Base-by-base conservation (phyloP, 2,888 invertebrate genomes). In the Flexamia atlantica region DNA sequence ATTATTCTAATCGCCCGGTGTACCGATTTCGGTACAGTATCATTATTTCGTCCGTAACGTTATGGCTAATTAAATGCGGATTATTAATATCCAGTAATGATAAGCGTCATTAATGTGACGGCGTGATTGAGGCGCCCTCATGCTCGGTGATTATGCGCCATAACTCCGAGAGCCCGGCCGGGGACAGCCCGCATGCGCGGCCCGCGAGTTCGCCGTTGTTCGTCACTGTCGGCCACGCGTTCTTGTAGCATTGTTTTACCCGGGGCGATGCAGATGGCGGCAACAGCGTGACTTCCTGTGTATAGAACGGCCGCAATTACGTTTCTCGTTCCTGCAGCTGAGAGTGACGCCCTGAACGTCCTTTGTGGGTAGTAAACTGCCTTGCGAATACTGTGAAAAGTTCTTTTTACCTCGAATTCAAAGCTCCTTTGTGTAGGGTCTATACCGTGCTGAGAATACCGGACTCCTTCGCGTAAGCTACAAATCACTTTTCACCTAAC, bases 181-280 rank as follows among this genome's bases (percentile, higher is more conserved):
- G 14, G 14, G 7, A 5, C 68, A 60, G 68, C 68, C 36, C 40
- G 70, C 70, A 36, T 70, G 40, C 70, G 32, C 70, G n/a, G 68
- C 32, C 68, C 53, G 53, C 23, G 53, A 20, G 20, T 60, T 60
- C 68, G 30, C 68, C 68, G 32, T 68, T 68, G 68, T 68, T 60
- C 30, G 68, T 32, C n/a, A 20, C 30, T 57, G 57, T 23, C 50
- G 50, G n/a, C 57, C 57, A 57, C 57, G 23, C 57, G 57, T 57
- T 23, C 9, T 23, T 20, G 2, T n/a, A 17, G 57, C 57, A 23
- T 57, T 57, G 57, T 57, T 57, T 57, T 14, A 23, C 57, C 57
- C 20, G 57, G 12, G 46, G 12, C 46, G 7, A 17, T 17, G 12
- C 40, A 40, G 40, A 5, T n/a, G n/a, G n/a, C n/a, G n/a, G n/a